Evolutionary conservation across 2,888 invertebrate genomes (phyloP), one percentile per base, ranked within the genome.

Genomic region (Lutraria lutraria): DNA sequence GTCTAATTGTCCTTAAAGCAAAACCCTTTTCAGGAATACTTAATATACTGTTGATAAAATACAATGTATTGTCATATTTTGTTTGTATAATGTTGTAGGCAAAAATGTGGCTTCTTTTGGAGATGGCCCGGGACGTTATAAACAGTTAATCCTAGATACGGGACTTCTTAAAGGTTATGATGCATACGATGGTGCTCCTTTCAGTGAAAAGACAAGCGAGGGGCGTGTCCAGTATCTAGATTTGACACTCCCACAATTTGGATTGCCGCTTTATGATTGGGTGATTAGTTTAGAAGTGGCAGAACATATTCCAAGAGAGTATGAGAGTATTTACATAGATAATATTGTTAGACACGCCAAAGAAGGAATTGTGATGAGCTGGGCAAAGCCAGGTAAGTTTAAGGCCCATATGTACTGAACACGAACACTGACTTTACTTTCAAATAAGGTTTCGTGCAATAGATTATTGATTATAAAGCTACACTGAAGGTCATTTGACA

Each of bases 251-350:
- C 92, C 93, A 68, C 94, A 94, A 83, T 94, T 88, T 82, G 94
- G 93, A 19, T 56, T 94, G 15, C 93, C 93, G 34, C 54, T 92
- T 0, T 93, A 91, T 86, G 93, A 94, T 83, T 94, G 93, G 93
- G 87, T 93, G 29, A 88, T 94, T 60, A 93, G 93, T 83, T 63
- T 94, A 19, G 94, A 94, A 81, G 91, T 93, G 6, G 93, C 93
- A 0, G 93, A 93, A 82, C 93, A 93, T 79, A 92, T 93, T 83
- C 93, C 93, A 25, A 68, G 52, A 15, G 19, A 92, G n/a, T 93
- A 80, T 72, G 92, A 93, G 81, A 80, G 72, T 21, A 80, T 91
- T n/a, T 93, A 86, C 81, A 43, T 93, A 13, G 92, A 93, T 68
- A 93, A 93, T 60, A 83, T 93, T 21, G 90, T 87, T 16, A 72